phyloP scores from a whole-genome alignment of 2,797 vertebrate genomes.

The Kryptopterus vitreolus region DNA sequence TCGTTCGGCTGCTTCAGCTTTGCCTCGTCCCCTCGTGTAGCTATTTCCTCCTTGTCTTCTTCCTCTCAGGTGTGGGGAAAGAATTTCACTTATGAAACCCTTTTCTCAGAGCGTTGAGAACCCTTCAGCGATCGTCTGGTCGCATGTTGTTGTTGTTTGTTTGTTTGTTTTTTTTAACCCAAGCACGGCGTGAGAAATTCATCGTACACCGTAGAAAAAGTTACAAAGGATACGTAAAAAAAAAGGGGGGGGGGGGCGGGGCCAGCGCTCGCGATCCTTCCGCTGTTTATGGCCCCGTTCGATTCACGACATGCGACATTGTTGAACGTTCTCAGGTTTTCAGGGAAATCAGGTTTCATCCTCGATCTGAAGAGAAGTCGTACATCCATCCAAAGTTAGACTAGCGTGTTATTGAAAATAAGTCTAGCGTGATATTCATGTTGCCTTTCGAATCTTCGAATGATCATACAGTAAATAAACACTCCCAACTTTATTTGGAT shows the following conservation, averaged over 20 bases:
- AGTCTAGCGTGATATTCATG: not conserved
- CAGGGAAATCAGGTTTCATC: not conserved
- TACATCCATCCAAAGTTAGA: too few species aligned
- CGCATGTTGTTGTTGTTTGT: too few species aligned
- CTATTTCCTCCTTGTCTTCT: constrained; percentile 23
- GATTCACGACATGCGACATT: not conserved
- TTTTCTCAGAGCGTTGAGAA: not conserved
- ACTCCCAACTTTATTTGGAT: too few species aligned
- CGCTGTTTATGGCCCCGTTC: not conserved
- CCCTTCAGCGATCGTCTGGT: accelerated
- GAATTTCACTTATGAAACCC: not conserved
- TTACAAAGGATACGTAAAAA: not conserved
- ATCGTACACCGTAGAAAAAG: not conserved
- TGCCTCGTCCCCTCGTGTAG: not conserved
- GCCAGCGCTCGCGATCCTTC: not conserved
- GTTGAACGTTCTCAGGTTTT: not conserved
- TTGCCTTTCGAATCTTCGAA: not conserved
- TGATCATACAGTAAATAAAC: not conserved
- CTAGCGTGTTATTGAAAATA: not conserved
- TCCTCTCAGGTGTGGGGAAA: constrained; percentile 17
- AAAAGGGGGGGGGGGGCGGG: too few species aligned
- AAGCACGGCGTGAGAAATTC: too few species aligned
- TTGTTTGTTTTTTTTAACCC: too few species aligned
- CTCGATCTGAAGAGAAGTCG: too few species aligned
- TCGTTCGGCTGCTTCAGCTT: constrained; percentile 15